Evolutionary conservation across 1,140 invertebrate species (phyloP).

Genomic region (Brachionus asplanchnoidis): DNA sequence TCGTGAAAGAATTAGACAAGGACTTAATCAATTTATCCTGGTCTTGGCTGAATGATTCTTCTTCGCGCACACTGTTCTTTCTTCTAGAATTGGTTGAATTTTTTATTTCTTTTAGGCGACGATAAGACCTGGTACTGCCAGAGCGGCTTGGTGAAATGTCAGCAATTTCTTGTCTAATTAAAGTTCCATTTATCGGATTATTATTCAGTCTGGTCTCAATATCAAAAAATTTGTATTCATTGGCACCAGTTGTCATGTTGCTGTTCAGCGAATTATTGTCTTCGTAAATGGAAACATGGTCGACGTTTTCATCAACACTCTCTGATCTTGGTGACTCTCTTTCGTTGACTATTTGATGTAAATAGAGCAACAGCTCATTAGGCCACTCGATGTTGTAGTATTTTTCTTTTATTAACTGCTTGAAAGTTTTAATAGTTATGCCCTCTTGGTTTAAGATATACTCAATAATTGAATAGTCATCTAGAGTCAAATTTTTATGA

Average conservation of each 20-base stretch:
- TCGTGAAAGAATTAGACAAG: background rate
- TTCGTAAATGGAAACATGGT: background rate
- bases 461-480: conserved; percentile 27
- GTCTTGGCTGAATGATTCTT: background rate
- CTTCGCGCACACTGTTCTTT: background rate
- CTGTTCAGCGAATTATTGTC: background rate
- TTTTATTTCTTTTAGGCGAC: conserved; percentile 5
- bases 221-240: background rate
- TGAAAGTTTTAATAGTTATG: conserved; percentile 15
- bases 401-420: conserved; percentile 25
- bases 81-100: conserved; percentile 4
- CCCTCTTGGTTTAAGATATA: conserved; percentile 23
- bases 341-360: conserved; percentile 29
- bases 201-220: background rate
- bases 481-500: background rate
- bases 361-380: background rate
- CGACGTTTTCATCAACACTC: background rate
- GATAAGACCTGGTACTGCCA: background rate
- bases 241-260: background rate
- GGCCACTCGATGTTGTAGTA: conserved; percentile 14
- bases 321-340: background rate
- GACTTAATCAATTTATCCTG: background rate
- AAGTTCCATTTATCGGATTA: background rate
- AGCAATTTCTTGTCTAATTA: background rate
- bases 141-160: background rate